Conservation (phyloP, 2,888 invertebrate genomes). For the Crioceris asparagi region DNA sequence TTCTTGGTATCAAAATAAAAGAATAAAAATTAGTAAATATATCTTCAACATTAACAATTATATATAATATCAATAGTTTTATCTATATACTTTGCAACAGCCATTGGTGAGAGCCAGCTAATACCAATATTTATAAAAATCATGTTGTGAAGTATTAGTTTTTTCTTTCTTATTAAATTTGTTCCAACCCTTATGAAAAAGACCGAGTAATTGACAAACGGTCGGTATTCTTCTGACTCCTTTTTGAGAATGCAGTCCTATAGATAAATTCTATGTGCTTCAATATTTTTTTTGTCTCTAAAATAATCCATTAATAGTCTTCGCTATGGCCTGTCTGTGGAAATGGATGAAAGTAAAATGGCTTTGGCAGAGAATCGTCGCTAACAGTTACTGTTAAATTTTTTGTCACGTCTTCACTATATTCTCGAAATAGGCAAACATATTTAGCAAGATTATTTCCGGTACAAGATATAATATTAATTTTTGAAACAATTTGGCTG, state of each 20-base stretch:
- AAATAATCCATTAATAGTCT: too few species aligned
- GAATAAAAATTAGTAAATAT: slow-evolving; percentile 33
- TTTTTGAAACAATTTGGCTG: too few species aligned
- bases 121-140: slow-evolving; percentile 24
- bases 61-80: slow-evolving; percentile 24
- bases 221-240: slow-evolving; percentile 32
- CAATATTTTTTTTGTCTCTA: slow-evolving; percentile 24
- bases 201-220: slow-evolving; percentile 32
- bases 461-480: too few species aligned
- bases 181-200: too few species aligned
- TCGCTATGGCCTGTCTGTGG: too few species aligned
- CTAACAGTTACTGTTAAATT: too few species aligned
- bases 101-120: slow-evolving; percentile 34
- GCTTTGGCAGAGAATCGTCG: too few species aligned
- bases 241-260: slow-evolving; percentile 36
- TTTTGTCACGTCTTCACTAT: too few species aligned
- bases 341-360: not conserved
- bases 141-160: not conserved
- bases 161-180: too few species aligned
- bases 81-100: slow-evolving; percentile 37
- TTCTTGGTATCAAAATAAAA: slow-evolving; percentile 32
- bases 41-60: slow-evolving; percentile 35
- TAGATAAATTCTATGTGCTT: slow-evolving; percentile 38
- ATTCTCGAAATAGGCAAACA: too few species aligned
- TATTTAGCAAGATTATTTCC: too few species aligned